phyloP scores from a whole-genome alignment of 2,888 invertebrate species.

The Bursaphelenchus okinawaensis region DNA sequence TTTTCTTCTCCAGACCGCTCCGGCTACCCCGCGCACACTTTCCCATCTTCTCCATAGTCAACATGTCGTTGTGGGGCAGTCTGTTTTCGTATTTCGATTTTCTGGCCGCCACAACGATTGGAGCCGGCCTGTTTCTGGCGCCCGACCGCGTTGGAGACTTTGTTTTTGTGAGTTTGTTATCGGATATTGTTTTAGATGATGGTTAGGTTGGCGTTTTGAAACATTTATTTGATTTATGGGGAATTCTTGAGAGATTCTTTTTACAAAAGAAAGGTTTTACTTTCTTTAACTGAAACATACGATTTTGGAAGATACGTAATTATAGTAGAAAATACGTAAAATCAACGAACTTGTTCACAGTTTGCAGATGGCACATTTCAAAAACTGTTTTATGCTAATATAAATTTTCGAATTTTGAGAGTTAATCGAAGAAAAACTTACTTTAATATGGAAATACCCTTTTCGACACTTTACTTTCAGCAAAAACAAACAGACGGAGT shows the following conservation, averaged over 20 bases:
- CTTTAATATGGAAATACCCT: conserved; percentile 1
- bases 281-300: too few species aligned
- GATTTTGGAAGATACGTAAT: too few species aligned
- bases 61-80: background rate
- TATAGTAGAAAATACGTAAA: too few species aligned
- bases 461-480: conserved; percentile 26
- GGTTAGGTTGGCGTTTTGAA: too few species aligned
- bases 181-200: too few species aligned
- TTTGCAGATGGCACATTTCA: too few species aligned
- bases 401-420: background rate
- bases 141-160: conserved; percentile 39
- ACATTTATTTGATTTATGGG: too few species aligned
- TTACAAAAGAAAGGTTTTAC: too few species aligned
- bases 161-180: conserved; percentile 47
- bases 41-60: too few species aligned
- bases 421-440: background rate
- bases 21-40: background rate
- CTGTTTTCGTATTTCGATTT: background rate
- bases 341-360: too few species aligned
- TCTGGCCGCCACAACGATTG: conserved; percentile 15
- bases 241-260: too few species aligned
- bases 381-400: background rate
- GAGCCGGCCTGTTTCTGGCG: conserved; percentile 36
- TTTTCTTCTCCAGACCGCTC: background rate
- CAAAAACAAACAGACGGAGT: conserved; percentile 51